phyloP scores from a whole-genome alignment of 2,113 vertebrate genomes.

The Sander vitreus region DNA sequence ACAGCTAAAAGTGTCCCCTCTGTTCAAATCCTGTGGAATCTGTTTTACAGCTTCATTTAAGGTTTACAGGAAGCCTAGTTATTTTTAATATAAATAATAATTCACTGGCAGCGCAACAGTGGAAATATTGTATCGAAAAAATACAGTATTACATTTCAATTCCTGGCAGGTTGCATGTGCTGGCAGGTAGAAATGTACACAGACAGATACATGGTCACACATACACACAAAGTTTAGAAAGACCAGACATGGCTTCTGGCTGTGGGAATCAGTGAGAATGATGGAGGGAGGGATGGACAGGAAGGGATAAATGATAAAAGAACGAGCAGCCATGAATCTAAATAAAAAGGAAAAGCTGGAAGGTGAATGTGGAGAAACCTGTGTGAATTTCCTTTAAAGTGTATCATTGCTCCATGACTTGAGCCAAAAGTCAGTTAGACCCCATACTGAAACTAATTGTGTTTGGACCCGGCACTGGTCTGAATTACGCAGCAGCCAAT shows the following conservation, averaged over 20 bases:
- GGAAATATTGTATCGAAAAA: constrained; percentile 70
- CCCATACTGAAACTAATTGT: constrained; percentile 50
- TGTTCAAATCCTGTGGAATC: constrained; percentile 44
- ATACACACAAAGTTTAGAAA: constrained; percentile 17
- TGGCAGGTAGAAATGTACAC: constrained; percentile 43
- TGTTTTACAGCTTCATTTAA: constrained; percentile 69
- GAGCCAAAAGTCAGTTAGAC: constrained; percentile 37
- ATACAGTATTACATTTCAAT: constrained; percentile 36
- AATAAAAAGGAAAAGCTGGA: constrained; percentile 41
- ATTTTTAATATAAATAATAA: constrained; percentile 76
- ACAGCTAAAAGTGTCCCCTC: constrained; percentile 56
- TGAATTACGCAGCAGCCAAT: constrained; percentile 25
- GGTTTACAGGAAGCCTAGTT: constrained; percentile 72
- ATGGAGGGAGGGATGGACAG: constrained; percentile 25
- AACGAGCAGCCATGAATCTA: constrained; percentile 13
- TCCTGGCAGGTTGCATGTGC: constrained; percentile 45
- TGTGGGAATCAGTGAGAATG: background rate
- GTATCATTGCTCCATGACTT: constrained; percentile 17
- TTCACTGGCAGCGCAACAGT: constrained; percentile 66
- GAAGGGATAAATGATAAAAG: constrained; percentile 52
- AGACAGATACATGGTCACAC: constrained; percentile 39
- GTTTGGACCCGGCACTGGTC: constrained; percentile 26
- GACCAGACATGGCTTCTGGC: constrained; percentile 30
- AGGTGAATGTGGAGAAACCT: constrained; percentile 36
- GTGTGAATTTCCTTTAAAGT: constrained; percentile 43